These are phyloP conservation scores for Cerceris rybyensis DNA, from an alignment of 2,888 invertebrate genomes.

Conservation along the genomic window DNA sequence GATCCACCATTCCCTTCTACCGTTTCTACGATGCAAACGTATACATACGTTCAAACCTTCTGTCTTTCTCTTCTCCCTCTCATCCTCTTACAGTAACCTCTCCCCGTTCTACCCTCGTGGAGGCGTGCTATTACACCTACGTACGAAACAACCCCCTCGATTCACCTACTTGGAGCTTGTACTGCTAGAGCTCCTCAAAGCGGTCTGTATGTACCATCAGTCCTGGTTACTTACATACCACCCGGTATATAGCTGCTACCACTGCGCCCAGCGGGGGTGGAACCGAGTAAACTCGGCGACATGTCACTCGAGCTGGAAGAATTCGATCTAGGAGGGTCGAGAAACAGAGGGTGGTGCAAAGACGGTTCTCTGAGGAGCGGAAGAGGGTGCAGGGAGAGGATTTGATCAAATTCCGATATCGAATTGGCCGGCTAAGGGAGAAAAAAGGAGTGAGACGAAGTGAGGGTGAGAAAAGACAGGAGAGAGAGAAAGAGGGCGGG, in stretches of 20 bases:
- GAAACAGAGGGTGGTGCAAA: conserved; percentile 47
- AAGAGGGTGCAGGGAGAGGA: conserved; percentile 64
- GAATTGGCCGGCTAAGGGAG: conserved; percentile 71
- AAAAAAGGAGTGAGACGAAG: conserved; percentile 36
- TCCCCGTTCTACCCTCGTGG: no score
- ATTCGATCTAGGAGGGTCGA: conserved; percentile 76
- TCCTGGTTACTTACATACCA: conserved; percentile 35
- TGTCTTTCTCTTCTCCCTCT: conserved; percentile 5
- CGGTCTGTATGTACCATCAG: conserved; percentile 7
- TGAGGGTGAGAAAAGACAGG: conserved; percentile 27
- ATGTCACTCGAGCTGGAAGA: conserved; percentile 81
- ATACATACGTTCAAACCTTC: conserved; percentile 27
- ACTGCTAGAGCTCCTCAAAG: conserved; percentile 31
- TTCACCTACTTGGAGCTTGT: conserved; percentile 32
- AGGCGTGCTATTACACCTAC: conserved; percentile 24
- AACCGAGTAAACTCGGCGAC: conserved; percentile 78
- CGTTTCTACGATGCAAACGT: conserved; percentile 38
- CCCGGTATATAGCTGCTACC: conserved; percentile 28
- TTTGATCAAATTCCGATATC: conserved; percentile 80
- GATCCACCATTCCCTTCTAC: conserved; percentile 31
- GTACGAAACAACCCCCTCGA: conserved; percentile 6
- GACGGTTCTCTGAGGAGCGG: conserved; percentile 10
- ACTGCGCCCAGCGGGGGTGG: conserved; percentile 28
- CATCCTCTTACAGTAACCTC: neutral
- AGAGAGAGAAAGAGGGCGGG: conserved; percentile 10